Evolutionary conservation across 2,113 vertebrate species (phyloP).

Genomic region (Thamnaconus septentrionalis): DNA sequence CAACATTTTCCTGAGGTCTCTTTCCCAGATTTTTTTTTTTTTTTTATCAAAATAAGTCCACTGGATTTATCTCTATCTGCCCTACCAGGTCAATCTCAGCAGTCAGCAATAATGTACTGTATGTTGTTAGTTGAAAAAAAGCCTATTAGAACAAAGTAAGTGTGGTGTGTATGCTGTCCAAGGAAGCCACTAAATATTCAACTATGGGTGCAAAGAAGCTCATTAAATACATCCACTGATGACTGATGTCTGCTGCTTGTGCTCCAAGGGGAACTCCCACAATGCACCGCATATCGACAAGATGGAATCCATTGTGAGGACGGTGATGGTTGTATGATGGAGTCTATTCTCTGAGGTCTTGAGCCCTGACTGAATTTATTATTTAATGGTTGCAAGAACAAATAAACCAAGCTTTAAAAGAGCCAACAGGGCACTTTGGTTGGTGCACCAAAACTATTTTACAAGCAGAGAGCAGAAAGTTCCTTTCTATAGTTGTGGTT

Average conservation of each 20-base stretch:
- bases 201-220: not conserved
- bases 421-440: not conserved
- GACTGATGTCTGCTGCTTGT: not conserved
- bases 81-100: too few species aligned
- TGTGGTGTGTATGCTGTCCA: too few species aligned
- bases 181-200: too few species aligned
- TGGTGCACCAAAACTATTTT: not conserved
- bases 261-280: constrained; percentile 18
- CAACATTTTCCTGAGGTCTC: too few species aligned
- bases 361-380: not conserved
- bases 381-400: not conserved
- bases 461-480: not conserved
- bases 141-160: too few species aligned
- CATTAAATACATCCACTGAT: not conserved
- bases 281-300: constrained; percentile 46
- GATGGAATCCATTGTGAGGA: constrained; percentile 26
- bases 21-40: too few species aligned
- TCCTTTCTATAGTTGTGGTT: too few species aligned
- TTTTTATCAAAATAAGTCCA: too few species aligned
- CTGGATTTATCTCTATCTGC: too few species aligned
- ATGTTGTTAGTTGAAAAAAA: too few species aligned
- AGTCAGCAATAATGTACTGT: too few species aligned
- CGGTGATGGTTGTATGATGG: not conserved
- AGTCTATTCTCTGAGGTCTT: constrained; percentile 1
- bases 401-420: not conserved